Conservation (phyloP, 2,888 invertebrate species). For the Acanthosoma haemorrhoidale region DNA sequence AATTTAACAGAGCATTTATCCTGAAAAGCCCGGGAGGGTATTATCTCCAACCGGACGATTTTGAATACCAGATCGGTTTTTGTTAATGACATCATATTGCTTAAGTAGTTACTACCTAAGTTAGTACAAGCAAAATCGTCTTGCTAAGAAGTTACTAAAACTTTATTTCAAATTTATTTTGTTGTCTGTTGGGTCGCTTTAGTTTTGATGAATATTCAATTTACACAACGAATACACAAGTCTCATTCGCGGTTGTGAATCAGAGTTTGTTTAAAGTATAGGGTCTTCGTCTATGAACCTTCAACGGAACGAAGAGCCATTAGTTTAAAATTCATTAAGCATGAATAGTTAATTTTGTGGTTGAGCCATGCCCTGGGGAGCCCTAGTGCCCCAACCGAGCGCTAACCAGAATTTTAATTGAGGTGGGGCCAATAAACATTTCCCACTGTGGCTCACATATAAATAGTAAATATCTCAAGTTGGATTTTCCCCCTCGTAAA, state of each 20-base stretch:
- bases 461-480: not conserved
- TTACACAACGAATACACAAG: no score
- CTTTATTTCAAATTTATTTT: no score
- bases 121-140: no score
- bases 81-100: no score
- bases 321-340: conserved; percentile 11
- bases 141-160: no score
- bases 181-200: no score
- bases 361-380: not conserved
- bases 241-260: not conserved
- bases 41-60: no score
- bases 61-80: no score
- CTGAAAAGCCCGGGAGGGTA: no score
- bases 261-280: not conserved
- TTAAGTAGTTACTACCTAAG: no score
- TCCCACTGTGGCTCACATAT: not conserved
- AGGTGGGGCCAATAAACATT: not conserved
- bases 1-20: no score
- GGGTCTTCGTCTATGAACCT: not conserved
- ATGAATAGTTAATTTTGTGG: conserved; percentile 6
- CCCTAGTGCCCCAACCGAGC: not conserved
- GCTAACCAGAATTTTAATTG: conserved; percentile 1
- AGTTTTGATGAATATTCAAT: no score
- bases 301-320: not conserved
- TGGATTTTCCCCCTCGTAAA: not conserved